Base-by-base conservation (phyloP, 1,140 invertebrate species). In the Belonocnema kinseyi region DNA sequence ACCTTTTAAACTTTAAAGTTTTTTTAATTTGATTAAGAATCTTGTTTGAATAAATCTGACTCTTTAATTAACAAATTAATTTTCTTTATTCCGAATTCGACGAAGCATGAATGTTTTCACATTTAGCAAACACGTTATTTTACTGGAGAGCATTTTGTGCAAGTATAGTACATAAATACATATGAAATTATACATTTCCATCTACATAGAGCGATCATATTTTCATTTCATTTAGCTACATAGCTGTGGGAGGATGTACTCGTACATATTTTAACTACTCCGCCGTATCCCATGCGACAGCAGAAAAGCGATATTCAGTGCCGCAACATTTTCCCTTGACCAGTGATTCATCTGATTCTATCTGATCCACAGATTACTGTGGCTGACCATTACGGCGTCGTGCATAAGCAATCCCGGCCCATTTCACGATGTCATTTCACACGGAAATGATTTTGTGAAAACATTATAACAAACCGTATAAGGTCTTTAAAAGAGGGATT, bases 261-360 rank as follows among this genome's bases (percentile, higher is more conserved):
- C 10, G 40, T 40, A 33, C 61, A 66, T 46, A 66, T 33, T 66
- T 46, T 66, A 40, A 16, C 61, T 66, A 40, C 26, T 66, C 33
- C 26, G 6, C 21, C 26, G 33, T 66, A 66, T 66, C 61, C 61
- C 61, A n/a, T 33, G 26, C 61, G 61, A 40, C 26, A 66, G 61
- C 40, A 66, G 61, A 66, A 66, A 66, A 66, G 61, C 61, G 21
- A 66, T 66, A 40, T 66, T 66, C 61, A 66, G 33, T 66, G 26
- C 13, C n/a, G 16, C 26, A 66, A 40, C 61, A 66, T 66, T 66
- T 66, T 66, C 61, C 26, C 61, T 66, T 12, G 61, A 40, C 61
- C 61, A 66, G 61, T 16, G 61, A 66, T 66, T 66, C 26, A 66
- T 66, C 61, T 66, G 61, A 66, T 66, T 66, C 61, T 66, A 66